These are phyloP conservation scores for Urosaurus nigricauda DNA, from an alignment of 2,797 vertebrate species.

Conservation along the genomic window DNA sequence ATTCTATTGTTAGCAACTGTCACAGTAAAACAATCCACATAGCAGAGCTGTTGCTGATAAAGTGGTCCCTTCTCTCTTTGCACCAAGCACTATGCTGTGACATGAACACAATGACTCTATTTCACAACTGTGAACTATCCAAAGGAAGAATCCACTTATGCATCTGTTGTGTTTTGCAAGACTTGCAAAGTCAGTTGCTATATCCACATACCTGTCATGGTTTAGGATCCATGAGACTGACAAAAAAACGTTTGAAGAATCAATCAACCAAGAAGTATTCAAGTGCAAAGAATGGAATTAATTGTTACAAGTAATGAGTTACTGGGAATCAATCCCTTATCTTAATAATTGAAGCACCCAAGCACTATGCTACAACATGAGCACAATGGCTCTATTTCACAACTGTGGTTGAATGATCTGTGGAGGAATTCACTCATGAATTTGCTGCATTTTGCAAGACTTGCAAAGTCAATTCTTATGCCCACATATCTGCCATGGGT, in stretches of 20 bases:
- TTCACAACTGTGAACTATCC: neutral
- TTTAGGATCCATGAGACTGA: neutral
- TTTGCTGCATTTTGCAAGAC: neutral
- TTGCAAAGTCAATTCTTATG: conserved; percentile 14
- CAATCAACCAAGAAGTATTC: too few relatives aligned
- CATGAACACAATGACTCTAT: conserved; percentile 38
- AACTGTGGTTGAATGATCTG: neutral
- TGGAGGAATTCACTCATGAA: neutral
- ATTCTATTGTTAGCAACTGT: conserved; percentile 50
- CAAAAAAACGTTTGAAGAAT: too few relatives aligned
- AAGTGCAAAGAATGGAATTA: neutral
- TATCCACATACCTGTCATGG: too few relatives aligned
- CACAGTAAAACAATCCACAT: conserved; percentile 53
- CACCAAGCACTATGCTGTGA: neutral
- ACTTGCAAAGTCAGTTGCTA: too few relatives aligned
- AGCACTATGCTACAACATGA: neutral
- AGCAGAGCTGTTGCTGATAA: conserved; percentile 36
- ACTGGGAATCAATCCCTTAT: too few relatives aligned
- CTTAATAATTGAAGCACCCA: neutral
- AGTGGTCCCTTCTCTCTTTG: conserved; percentile 5
- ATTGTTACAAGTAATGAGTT: too few relatives aligned
- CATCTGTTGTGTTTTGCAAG: conserved; percentile 9
- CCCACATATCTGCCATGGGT: neutral
- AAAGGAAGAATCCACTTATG: conserved; percentile 25
- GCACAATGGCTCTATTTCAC: neutral